These are phyloP conservation scores for Drosophila trapezifrons DNA, from an alignment of 1,140 invertebrate species.

Conservation along the genomic window DNA sequence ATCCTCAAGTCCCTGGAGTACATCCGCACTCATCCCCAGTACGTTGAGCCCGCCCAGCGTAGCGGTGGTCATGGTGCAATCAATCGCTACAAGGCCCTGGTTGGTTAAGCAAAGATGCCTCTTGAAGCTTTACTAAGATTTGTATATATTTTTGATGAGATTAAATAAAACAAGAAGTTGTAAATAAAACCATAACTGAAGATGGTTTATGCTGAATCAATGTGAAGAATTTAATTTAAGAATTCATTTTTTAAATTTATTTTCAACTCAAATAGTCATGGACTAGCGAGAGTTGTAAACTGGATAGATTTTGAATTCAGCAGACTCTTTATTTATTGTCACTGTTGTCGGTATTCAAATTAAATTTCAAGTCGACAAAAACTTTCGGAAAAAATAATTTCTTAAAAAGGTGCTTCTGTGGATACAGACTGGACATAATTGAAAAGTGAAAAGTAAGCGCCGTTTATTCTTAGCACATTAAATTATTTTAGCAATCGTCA, in stretches of 20 bases:
- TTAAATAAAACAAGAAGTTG: conserved; percentile 15
- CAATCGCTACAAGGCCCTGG: neutral
- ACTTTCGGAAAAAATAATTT: neutral
- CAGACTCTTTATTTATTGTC: conserved; percentile 15
- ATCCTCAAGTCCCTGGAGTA: conserved; percentile 87
- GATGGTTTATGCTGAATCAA: too few species aligned
- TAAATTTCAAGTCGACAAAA: neutral
- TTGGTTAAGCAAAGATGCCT: conserved; percentile 9
- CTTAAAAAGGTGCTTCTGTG: neutral
- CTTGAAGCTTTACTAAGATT: conserved; percentile 14
- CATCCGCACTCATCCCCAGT: conserved; percentile 85
- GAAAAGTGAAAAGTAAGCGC: neutral
- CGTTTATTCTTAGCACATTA: neutral
- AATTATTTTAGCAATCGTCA: too few species aligned
- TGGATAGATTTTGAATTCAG: neutral
- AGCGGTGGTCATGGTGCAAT: too few species aligned
- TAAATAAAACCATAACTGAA: neutral
- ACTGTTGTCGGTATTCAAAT: neutral
- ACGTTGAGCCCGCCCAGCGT: conserved; percentile 32
- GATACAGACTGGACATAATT: neutral
- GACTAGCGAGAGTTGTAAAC: neutral
- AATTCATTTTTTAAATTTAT: too few species aligned
- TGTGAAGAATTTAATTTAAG: too few species aligned
- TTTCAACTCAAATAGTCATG: too few species aligned
- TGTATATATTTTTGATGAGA: conserved; percentile 24